Base-by-base conservation (phyloP, 2,888 invertebrate genomes). In the Amphipoea oculea region DNA sequence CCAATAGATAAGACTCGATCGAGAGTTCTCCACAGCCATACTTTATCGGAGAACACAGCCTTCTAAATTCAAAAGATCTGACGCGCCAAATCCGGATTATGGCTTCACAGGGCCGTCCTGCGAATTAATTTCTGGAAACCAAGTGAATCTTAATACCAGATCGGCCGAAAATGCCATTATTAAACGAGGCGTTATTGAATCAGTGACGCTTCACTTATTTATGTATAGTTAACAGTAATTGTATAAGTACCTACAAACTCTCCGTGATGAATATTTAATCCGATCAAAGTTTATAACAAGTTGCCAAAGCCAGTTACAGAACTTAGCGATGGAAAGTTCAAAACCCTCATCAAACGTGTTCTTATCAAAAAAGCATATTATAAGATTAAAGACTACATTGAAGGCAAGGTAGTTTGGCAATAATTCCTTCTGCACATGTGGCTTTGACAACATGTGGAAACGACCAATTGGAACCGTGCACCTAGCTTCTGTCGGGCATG, bases 71-170 rank as follows among this genome's bases (percentile, higher is more conserved):
- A 78, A 83, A 77, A 48, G 45, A 60, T 20, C 11, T 45, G 60
- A 57, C 69, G 65, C 62, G n/a, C n/a, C 60, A 65, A 75, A 83
- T 76, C 54, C 45, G 66, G 62, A 83, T 83, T 75, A 73, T 36
- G 17, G 29, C 45, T 40, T 54, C 42, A 45, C 57, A 54, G 60
- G 60, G 69, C 48, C 65, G 40, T 62, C 23, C 48, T 36, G 4
- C 9, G 14, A 72, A 84, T 72, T 65, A 74, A 86, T 84, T 86
- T 82, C 63, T 12, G 42, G n/a, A 60, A 62, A 11, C 40, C 29
- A 68, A 72, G 23, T 40, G 60, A 57, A 60, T 40, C 11, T 40
- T 71, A n/a, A 62, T 67, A 60, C n/a, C 40, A 73, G 20, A 70
- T 51, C 17, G 36, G n/a, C 48, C 29, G 40, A 45, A 63, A 36